phyloP scores from a whole-genome alignment of 2,888 invertebrate species.

The Cistogaster globosa region DNA sequence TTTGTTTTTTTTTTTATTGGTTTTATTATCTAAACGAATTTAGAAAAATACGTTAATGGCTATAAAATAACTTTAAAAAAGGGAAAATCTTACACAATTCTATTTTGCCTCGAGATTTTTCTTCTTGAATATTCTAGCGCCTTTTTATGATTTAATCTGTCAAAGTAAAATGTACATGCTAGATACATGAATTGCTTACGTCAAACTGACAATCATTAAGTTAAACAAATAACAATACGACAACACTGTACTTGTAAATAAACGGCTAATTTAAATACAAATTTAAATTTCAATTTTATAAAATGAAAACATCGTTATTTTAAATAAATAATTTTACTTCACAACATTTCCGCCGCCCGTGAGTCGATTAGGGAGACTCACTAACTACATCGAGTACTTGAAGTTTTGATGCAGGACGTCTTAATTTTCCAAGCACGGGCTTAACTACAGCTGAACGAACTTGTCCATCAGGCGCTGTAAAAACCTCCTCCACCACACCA shows the following conservation, averaged over 20 bases:
- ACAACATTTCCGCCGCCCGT: conserved; percentile 4
- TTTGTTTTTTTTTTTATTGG: too few relatives aligned
- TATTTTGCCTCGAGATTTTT: too few relatives aligned
- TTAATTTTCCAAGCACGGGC: neutral
- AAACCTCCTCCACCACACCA: neutral
- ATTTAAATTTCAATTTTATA: too few relatives aligned
- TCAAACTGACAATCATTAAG: neutral
- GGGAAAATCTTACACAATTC: too few relatives aligned
- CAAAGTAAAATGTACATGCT: too few relatives aligned
- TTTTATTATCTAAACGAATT: too few relatives aligned
- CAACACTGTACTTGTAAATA: neutral
- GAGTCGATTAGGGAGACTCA: conserved; percentile 6
- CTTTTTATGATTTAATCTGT: too few relatives aligned
- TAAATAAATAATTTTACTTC: neutral
- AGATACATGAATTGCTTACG: too few relatives aligned
- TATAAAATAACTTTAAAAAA: too few relatives aligned
- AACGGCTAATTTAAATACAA: too few relatives aligned
- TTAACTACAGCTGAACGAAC: conserved; percentile 15
- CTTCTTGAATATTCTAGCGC: too few relatives aligned
- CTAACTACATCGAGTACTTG: neutral
- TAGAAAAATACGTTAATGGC: too few relatives aligned
- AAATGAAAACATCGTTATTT: neutral
- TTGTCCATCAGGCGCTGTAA: neutral
- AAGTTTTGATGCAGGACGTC: conserved; percentile 2
- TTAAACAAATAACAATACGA: neutral